Evolutionary conservation across 1,140 invertebrate species (phyloP).

Genomic region (Lepidotrigona ventralis): DNA sequence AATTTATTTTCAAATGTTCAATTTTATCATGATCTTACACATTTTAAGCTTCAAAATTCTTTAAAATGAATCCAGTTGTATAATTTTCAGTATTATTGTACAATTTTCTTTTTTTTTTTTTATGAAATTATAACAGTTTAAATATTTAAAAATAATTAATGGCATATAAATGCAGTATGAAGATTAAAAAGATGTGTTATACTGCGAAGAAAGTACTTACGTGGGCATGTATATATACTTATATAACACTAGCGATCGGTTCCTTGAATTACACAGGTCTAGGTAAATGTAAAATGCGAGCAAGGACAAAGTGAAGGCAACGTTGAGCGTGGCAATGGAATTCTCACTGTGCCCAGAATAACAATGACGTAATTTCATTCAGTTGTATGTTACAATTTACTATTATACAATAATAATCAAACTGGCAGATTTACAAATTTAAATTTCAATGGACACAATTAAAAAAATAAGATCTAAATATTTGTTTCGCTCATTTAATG

Average conservation of each 20-base stretch:
- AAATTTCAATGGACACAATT: too few species aligned
- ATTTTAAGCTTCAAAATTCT: too few species aligned
- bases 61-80: too few species aligned
- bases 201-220: neutral
- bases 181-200: neutral
- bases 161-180: neutral
- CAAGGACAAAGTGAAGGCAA: conserved; percentile 61
- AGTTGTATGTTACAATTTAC: neutral
- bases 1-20: too few species aligned
- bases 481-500: too few species aligned
- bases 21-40: too few species aligned
- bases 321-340: conserved; percentile 29
- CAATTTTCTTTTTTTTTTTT: too few species aligned
- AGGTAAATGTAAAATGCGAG: conserved; percentile 64
- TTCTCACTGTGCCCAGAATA: conserved; percentile 22
- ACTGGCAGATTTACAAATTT: neutral
- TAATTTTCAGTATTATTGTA: too few species aligned
- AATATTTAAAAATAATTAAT: too few species aligned
- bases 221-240: conserved; percentile 27
- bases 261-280: conserved; percentile 20
- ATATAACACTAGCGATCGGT: neutral
- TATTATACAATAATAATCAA: neutral
- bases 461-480: too few species aligned
- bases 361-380: conserved; percentile 34
- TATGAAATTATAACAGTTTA: too few species aligned